These are phyloP conservation scores for Mellivora capensis DNA, from an alignment of 2,113 vertebrate species.

Conservation along the genomic window DNA sequence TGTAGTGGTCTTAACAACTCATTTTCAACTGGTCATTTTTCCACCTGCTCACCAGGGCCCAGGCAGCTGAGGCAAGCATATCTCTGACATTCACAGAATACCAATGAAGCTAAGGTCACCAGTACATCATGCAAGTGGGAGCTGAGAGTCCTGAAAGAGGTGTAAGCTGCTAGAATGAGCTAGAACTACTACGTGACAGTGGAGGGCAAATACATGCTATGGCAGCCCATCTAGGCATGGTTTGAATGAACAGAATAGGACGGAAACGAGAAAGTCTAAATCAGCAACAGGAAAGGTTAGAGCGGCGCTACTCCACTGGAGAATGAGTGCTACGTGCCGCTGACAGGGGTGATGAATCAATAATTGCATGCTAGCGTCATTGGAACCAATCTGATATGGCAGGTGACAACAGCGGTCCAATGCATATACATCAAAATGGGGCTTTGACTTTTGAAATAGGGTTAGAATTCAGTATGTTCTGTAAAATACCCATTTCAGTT, in stretches of 20 bases:
- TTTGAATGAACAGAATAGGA: conserved; percentile 49
- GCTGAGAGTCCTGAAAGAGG: conserved; percentile 67
- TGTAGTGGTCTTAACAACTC: conserved; percentile 86
- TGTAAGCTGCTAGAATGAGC: conserved; percentile 74
- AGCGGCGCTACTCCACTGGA: conserved; percentile 54
- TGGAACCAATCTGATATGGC: conserved; percentile 58
- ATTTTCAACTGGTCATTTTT: conserved; percentile 87
- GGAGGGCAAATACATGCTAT: conserved; percentile 56
- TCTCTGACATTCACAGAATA: conserved; percentile 81
- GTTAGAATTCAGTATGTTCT: neutral
- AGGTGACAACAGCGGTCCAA: conserved; percentile 26
- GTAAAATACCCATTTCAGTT: neutral
- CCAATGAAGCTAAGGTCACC: conserved; percentile 84
- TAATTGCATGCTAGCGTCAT: conserved; percentile 65
- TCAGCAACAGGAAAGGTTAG: conserved; percentile 66
- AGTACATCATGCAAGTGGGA: conserved; percentile 40
- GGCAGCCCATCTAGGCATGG: conserved; percentile 56
- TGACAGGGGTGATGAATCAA: conserved; percentile 77
- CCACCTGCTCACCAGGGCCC: conserved; percentile 85
- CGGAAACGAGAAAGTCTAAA: conserved; percentile 57
- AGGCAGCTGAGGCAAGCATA: conserved; percentile 82
- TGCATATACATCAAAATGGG: conserved; percentile 57
- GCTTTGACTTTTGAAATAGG: conserved; percentile 43
- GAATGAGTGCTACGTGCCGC: conserved; percentile 37
- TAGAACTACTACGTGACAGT: conserved; percentile 60